A percentile compares a stretch with the other conserved stretches of the same genome.
phyloP scores from a whole-genome alignment of 2,888 invertebrate genomes.

The Polymixis flavicincta region DNA sequence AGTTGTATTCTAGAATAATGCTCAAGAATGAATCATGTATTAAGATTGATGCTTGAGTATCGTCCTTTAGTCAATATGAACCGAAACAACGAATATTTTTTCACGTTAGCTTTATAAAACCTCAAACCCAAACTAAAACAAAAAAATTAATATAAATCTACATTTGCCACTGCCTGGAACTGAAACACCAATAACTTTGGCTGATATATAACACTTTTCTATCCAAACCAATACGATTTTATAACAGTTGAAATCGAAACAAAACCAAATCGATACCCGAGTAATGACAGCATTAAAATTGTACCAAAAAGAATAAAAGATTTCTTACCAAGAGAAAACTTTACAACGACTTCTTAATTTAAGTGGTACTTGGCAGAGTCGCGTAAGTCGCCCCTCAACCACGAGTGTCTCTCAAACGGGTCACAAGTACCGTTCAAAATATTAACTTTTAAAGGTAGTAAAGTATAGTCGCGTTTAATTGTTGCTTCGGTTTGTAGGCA shows the following conservation, averaged over 20 bases:
- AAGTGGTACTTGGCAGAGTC: constrained; percentile 69
- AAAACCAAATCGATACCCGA: constrained; percentile 13
- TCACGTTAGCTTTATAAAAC: neutral
- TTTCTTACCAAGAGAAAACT: constrained; percentile 65
- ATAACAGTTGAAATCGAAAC: constrained; percentile 1
- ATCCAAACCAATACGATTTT: neutral
- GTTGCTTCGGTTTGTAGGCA: constrained; percentile 23
- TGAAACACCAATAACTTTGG: neutral
- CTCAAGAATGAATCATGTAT: neutral
- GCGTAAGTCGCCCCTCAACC: constrained; percentile 65
- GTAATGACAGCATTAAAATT: constrained; percentile 45
- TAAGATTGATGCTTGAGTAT: neutral
- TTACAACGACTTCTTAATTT: constrained; percentile 73
- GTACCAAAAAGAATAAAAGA: constrained; percentile 60
- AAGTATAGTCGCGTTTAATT: constrained; percentile 45
- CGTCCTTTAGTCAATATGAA: neutral
- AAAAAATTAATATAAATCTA: neutral
- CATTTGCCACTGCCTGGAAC: no score
- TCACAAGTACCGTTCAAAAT: constrained; percentile 67
- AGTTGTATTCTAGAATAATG: neutral
- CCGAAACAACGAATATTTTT: no score
- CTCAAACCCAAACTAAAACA: neutral
- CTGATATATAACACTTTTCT: neutral
- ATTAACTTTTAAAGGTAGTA: constrained; percentile 65
- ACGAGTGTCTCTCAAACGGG: constrained; percentile 68